Evolutionary conservation across 2,888 invertebrate species (phyloP), one percentile per base, ranked within the genome.

Genomic region (Oeneis ivallda): DNA sequence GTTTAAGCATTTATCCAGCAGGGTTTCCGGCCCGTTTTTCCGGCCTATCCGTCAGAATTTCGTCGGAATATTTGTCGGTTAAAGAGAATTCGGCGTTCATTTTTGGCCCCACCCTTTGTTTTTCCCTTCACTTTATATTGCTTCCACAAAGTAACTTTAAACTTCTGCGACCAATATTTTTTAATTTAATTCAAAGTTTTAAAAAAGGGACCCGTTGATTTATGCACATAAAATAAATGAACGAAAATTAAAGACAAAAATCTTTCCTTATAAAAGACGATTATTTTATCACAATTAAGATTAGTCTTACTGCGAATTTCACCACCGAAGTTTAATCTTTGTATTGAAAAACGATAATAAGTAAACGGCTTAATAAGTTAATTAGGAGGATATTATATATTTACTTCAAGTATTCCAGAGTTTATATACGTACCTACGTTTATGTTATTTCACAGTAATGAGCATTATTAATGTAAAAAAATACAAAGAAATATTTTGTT

Each of bases 1-100:
- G 59, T 61, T 63, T 63, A 53, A 62, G 65, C 49, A 45, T 62
- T 66, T 62, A 59, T 66, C 57, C 57, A 60, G 56, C 41, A 61
- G 39, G 56, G 67, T 65, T 64, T 65, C 61, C 65, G 50, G 62
- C 32, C 62, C 53, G 17, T 66, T 66, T 61, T 64, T 43, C 56
- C 45, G 32, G 58, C 34, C 62, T 47, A 58, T 67, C 45, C 50
- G 66, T 66, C 49, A 41, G 60, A 59, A 56, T 60, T 59, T 56
- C 41, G 34, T 63, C 54, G 39, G 17, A 63, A 58, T 61, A 60
- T 61, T 61, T 52, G 52, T 52, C 45, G 61, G 50, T 39, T 52
- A 52, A 61, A 61, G 39, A 52, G 50, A 61, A 41, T 52, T 52
- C 50, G 15, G 37, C 61, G 52, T 61, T 52, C 61, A 52, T 26